Evolutionary conservation across 2,113 vertebrate species (phyloP), one percentile per base, ranked within the genome.

Genomic region (Anhinga anhinga): DNA sequence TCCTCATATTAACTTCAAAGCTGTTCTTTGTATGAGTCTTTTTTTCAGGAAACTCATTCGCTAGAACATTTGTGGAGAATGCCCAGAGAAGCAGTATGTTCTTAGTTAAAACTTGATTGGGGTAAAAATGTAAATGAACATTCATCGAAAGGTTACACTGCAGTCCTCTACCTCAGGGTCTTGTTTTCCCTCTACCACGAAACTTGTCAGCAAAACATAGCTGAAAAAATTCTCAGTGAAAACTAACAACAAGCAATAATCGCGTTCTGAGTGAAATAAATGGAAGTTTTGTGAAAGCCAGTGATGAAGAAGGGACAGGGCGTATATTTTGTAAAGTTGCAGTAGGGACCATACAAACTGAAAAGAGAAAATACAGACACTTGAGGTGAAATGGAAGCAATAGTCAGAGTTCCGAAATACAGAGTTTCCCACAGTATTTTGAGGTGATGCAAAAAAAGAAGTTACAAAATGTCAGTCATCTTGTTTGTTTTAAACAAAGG

Each of bases 1-100:
- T 76, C 62, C 71, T 49, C 59, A 10, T 29, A 15, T 15, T 74
- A 61, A 21, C 56, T 30, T 67, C 61, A 87, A 93, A 87, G 49
- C 73, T 38, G 36, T 52, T 87, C 77, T 91, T 81, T 71, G 61
- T 62, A 7, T 0, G 10, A 91, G 56, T 20, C 47, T 38, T 84
- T 87, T 50, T 94, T 84, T 65, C 81, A 91, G 72, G 61, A 89
- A 93, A 78, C n/a, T 91, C 55, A 38, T 81, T 74, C 90, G 74
- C 84, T 84, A 73, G 45, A 96, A 81, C 80, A 40, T 78, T 42
- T 58, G 55, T 78, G 84, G 34, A 87, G 38, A 74, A 44, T 5
- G 11, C 61, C 82, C 90, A 84, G 69, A 87, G 62, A 30, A 94
- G 29, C 69, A 61, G 61, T 1, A 45, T 42, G 78, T 78, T 49